These are phyloP conservation scores for Macroteleia sp. DNA, from an alignment of 2,888 invertebrate genomes.

Conservation along the genomic window DNA sequence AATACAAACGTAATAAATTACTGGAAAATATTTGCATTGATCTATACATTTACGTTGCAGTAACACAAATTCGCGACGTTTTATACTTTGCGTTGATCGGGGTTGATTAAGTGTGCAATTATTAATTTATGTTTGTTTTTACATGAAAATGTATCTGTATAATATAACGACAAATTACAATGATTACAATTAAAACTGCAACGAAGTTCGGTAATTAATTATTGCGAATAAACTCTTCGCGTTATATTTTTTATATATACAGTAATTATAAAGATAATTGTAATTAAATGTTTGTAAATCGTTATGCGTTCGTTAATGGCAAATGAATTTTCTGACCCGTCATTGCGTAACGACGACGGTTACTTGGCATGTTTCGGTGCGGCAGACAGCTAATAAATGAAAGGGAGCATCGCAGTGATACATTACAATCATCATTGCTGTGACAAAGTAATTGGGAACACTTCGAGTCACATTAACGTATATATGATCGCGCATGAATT, in stretches of 20 bases:
- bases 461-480: constrained; percentile 41
- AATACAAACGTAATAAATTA: constrained; percentile 8
- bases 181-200: constrained; percentile 3
- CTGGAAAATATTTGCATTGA: constrained; percentile 10
- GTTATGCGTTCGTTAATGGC: constrained; percentile 24
- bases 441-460: constrained; percentile 57
- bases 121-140: constrained; percentile 20
- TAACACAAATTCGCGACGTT: not conserved
- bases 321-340: constrained; percentile 42
- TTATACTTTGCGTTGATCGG: constrained; percentile 7
- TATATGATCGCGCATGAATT: too few relatives aligned
- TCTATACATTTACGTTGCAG: constrained; percentile 16
- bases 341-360: constrained; percentile 28
- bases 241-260: not conserved
- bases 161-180: too few relatives aligned
- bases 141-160: not conserved
- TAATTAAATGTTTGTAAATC: constrained; percentile 17
- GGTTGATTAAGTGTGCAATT: constrained; percentile 11
- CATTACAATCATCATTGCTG: constrained; percentile 55
- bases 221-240: not conserved
- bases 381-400: constrained; percentile 52
- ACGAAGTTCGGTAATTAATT: constrained; percentile 1
- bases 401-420: constrained; percentile 48
- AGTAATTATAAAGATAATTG: too few relatives aligned
- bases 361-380: constrained; percentile 47